Evolutionary conservation across 2,888 invertebrate species (phyloP), one percentile per base, ranked within the genome.

Genomic region (Xestobium rufovillosum): DNA sequence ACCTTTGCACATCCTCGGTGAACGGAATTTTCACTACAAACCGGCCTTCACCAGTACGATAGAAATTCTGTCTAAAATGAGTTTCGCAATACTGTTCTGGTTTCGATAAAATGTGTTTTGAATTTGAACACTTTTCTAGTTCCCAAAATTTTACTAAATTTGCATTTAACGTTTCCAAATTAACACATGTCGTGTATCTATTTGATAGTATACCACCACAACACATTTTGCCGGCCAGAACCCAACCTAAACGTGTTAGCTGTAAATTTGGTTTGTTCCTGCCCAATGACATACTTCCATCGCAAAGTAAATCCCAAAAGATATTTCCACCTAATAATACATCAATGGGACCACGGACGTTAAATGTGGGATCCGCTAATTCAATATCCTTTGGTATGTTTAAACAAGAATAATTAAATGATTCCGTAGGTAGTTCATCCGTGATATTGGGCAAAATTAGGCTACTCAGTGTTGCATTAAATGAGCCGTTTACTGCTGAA

Each of bases 21-120:
- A 40, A 28, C 12, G 45, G 42, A 4, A 45, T 36, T 8, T 15
- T 14, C 1, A 45, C 45, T 9, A 39, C 29, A 31, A 46, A 44
- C 28, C 36, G 26, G 16, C 42, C 44, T 6, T 41, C 29, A 8
- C 4, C n/a, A 19, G 36, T 12, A n/a, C 37, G 13, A n/a, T 19
- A 25, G 8, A 26, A 12, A 12, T 12, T 41, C 6, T 27, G 14
- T 13, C 16, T 13, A 33, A 41, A 37, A 29, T 37, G 36, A 16
- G 28, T 16, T 28, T 41, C 33, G 23, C 36, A 37, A 29, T 19
- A 36, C 27, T 37, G 10, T 3, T 41, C 37, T 3, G 14, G 10
- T 4, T 37, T 9, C 27, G 28, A 12, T 3, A 33, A 14, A 8
- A 1, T 14, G 6, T n/a, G 6, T 13, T 10, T 16, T 29, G 25